Evolutionary conservation across 23 tunicate genomes (phyloP).

Genomic region (Ciona savignyi): DNA sequence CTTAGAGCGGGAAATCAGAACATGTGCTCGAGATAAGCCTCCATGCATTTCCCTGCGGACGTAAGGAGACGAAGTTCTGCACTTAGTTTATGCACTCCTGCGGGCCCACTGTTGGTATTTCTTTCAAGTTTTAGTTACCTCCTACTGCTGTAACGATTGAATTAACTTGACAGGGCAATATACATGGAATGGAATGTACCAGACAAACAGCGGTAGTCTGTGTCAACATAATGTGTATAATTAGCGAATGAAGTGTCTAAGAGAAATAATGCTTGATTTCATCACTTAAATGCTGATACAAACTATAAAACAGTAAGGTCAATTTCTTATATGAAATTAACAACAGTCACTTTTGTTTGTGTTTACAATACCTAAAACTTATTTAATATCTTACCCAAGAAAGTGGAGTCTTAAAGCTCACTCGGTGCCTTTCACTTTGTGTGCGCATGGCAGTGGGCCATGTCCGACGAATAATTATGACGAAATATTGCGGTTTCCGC

Average conservation of each 20-base stretch:
- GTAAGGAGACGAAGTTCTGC: neutral
- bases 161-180: neutral
- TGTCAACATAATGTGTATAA: neutral
- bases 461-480: conserved; percentile 1
- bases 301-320: too few species aligned
- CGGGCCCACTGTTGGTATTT: neutral
- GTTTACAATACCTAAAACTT: too few species aligned
- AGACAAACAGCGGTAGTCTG: neutral
- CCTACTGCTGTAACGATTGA: neutral
- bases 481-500: conserved; percentile 13
- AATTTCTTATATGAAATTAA: too few species aligned
- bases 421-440: neutral
- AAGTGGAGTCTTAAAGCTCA: too few species aligned
- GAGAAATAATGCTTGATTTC: too few species aligned
- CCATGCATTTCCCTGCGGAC: neutral
- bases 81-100: neutral
- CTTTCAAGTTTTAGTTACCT: neutral
- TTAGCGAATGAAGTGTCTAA: too few species aligned
- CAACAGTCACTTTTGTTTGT: too few species aligned
- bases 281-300: too few species aligned
- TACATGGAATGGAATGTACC: neutral
- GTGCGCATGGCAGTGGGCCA: neutral
- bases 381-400: too few species aligned
- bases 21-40: neutral
- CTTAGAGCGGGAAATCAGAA: neutral